Evolutionary conservation across 2,113 vertebrate genomes (phyloP), one percentile per base, ranked within the genome.

Genomic region (Scortum barcoo): DNA sequence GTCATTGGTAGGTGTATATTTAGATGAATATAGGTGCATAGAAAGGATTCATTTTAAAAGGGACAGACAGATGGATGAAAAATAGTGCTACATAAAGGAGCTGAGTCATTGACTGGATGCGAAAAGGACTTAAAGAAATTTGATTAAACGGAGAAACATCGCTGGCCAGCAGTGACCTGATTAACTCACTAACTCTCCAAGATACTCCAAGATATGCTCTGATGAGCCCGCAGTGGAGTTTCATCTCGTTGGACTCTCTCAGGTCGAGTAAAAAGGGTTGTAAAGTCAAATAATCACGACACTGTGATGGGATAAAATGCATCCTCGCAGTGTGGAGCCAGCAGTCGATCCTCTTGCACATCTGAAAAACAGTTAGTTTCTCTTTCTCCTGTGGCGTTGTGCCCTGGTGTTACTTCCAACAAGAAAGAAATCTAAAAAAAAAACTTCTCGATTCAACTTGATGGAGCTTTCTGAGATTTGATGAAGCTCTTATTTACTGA

Each of bases 401-500:
- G 42, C 77, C 57, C 38, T 40, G 38, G 22, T 28, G 30, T 66
- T 58, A 13, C 65, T 56, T 26, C 53, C 51, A 53, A 8, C n/a
- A 17, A 67, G 71, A 26, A 76, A 36, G 1, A 38, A 24, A 33
- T n/a, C 40, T 62, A 26, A 51, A 57, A 33, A 7, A 14, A 11
- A 36, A 26, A 61, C 4, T 44, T 8, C 56, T 80, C 60, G 24
- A 60, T 71, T 65, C 12, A 63, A 38, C 63, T 10, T 48, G 38
- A 22, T 38, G 63, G 30, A 42, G 30, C 22, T 68, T 77, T 30
- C n/a, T 12, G 13, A 78, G 68, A 36, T 51, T 40, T 17, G 17
- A 61, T 20, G 62, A 78, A 44, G 46, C 57, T 69, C 61, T 57
- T 57, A n/a, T 76, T 81, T 22, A 30, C 24, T 63, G 76, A 76